phyloP scores from a whole-genome alignment of 2,113 vertebrate genomes.

The Scolopax mira region DNA sequence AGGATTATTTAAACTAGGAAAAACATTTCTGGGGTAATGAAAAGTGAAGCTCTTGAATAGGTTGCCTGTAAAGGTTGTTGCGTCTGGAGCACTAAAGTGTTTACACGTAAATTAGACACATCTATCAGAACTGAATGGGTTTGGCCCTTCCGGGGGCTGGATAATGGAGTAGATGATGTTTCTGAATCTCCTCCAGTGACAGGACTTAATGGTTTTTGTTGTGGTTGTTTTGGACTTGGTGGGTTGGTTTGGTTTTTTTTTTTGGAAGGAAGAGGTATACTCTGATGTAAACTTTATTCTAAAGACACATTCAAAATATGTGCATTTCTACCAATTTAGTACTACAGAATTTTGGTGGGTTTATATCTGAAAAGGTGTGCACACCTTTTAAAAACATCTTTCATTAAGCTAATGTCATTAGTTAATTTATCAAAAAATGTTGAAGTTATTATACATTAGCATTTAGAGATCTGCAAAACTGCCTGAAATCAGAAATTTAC shows the following conservation, averaged over 20 bases:
- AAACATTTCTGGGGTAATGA: neutral
- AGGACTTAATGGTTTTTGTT: neutral
- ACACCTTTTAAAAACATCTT: neutral
- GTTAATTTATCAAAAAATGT: neutral
- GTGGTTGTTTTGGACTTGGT: neutral
- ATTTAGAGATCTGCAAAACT: neutral
- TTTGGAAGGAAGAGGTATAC: neutral
- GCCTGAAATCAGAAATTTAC: neutral
- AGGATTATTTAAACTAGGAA: neutral
- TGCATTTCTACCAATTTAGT: neutral
- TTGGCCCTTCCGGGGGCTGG: neutral
- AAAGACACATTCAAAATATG: neutral
- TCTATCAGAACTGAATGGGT: neutral
- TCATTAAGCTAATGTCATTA: neutral
- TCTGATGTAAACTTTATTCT: neutral
- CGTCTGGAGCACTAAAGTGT: neutral
- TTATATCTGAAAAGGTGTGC: neutral
- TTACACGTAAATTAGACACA: accelerated
- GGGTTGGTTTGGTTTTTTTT: neutral
- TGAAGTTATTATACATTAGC: neutral
- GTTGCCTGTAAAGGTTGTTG: neutral
- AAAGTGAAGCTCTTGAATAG: neutral
- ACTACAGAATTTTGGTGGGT: neutral
- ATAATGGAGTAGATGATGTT: neutral
- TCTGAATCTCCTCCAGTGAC: neutral